Conservation (phyloP, 2,113 vertebrate species). For the Tupaia tana region DNA sequence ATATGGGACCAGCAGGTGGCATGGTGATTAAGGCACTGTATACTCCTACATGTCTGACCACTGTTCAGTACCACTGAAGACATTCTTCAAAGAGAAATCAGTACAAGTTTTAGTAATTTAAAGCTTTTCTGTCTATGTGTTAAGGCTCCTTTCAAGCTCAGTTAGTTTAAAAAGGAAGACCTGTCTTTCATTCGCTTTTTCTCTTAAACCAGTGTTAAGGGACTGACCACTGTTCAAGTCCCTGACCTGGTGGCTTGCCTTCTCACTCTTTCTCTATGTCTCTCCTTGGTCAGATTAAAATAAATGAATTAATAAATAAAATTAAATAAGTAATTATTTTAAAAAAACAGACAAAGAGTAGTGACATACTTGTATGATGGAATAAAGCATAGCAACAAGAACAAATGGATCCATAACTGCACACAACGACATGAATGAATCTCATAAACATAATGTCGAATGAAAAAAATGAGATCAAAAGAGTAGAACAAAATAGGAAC, state of each 20-base stretch:
- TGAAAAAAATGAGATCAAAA: neutral
- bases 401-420: neutral
- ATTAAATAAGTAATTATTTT: no score
- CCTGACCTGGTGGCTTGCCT: no score
- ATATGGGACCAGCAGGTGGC: neutral
- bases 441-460: neutral
- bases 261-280: no score
- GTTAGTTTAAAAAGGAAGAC: neutral
- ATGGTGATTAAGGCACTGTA: no score
- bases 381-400: neutral
- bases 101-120: neutral
- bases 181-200: constrained; percentile 3
- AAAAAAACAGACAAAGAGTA: neutral
- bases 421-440: neutral
- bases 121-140: neutral
- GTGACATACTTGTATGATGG: accelerated
- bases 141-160: constrained; percentile 16
- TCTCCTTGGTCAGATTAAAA: no score
- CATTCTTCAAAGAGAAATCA: neutral
- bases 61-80: neutral
- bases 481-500: neutral
- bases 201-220: neutral
- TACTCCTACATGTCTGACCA: no score
- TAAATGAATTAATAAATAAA: no score
- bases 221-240: no score